Base-by-base conservation (phyloP, 2,888 invertebrate genomes). In the Cheilosia variabilis region DNA sequence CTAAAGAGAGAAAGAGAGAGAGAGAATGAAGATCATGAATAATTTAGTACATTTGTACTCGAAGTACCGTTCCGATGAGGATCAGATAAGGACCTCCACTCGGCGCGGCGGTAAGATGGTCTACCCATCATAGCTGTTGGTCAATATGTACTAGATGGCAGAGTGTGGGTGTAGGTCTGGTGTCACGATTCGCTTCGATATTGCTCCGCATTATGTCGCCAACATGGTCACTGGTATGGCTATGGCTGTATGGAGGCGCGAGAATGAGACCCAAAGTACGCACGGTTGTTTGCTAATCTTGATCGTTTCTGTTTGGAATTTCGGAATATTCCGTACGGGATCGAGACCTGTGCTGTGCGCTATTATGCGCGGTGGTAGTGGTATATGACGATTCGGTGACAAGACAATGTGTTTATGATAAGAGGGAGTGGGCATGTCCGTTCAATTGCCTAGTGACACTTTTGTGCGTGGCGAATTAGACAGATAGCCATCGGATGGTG, bases 31-130 rank as follows among this genome's bases (percentile, higher is more conserved):
- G 50, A 72, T 77, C 86, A 81, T 86, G 86, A 86, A 86, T 86
- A 86, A 86, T 86, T 86, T 86, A 81, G 81, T 86, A 73, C 81
- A 86, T 86, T 86, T 86, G 81, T 86, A 86, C 86, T 86, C 86
- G 80, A 81, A 72, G 86, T 86, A 86, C 86, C 86, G 86, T 86
- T 81, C 45, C 81, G 86, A 81, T 86, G 86, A 63, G 81, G 72
- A 72, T 81, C 81, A 72, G 86, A 86, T 86, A 86, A 81, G 84
- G 81, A 86, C 76, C 66, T 81, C 71, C 71, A 68, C 68, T 63
- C 76, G 69, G 45, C 24, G 57, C 65, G 15, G 17, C n/a, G 7
- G 1, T 45, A 5, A 15, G 45, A 2, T 17, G 55, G 3, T 34
- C 15, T 22, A 55, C 10, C 50, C 10, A 17, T 66, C n/a, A 15